These are phyloP conservation scores for Meloidogyne floridensis DNA, from an alignment of 1,140 invertebrate genomes.

Conservation along the genomic window DNA sequence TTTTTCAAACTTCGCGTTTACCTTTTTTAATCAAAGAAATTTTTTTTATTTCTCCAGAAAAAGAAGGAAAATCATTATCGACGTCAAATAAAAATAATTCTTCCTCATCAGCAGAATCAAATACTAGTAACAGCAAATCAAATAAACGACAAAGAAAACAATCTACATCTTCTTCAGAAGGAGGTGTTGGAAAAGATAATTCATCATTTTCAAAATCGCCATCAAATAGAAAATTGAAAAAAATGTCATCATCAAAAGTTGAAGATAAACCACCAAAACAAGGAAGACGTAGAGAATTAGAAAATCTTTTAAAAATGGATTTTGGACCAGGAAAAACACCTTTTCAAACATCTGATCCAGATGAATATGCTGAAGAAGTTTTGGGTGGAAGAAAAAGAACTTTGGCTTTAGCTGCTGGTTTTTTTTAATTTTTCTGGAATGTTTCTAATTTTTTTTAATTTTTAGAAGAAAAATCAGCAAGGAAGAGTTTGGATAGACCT, in stretches of 20 bases:
- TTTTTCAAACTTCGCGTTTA: no score
- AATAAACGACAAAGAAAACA: neutral
- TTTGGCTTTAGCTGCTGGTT: slow-evolving; percentile 16
- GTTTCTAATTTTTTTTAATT: neutral
- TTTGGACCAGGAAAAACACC: slow-evolving; percentile 46
- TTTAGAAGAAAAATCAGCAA: neutral
- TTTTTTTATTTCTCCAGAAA: neutral
- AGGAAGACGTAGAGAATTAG: slow-evolving; percentile 42
- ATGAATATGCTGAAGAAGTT: slow-evolving; percentile 38
- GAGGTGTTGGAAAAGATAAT: neutral
- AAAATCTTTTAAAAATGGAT: slow-evolving; percentile 44
- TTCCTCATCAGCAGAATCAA: neutral
- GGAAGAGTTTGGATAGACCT: slow-evolving; percentile 1
- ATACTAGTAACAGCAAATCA: neutral
- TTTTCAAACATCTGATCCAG: slow-evolving; percentile 42
- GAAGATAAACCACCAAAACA: slow-evolving; percentile 19
- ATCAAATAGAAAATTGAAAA: neutral
- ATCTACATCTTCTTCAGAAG: neutral
- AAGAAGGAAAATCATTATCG: neutral
- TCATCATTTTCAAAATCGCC: neutral
- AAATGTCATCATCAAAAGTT: neutral
- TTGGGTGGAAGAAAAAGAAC: slow-evolving; percentile 33
- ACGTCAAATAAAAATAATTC: neutral
- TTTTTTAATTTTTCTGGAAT: neutral
- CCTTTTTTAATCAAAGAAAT: neutral